phyloP scores from a whole-genome alignment of 2,797 vertebrate genomes.

The Avahi laniger region DNA sequence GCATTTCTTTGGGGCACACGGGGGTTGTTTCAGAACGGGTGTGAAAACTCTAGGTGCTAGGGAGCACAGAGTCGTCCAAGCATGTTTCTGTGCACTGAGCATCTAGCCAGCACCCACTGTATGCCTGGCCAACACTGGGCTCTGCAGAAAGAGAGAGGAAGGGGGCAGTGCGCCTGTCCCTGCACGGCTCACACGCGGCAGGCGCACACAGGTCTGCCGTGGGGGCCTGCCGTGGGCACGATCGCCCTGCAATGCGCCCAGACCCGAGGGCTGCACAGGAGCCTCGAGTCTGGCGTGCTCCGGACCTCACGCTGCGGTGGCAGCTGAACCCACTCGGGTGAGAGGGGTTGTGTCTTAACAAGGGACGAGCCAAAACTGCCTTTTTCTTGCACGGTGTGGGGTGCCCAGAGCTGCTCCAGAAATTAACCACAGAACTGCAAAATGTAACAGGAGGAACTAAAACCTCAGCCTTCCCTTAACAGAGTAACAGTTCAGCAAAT shows the following conservation, averaged over 20 bases:
- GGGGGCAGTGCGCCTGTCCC: rapidly evolving
- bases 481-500: rapidly evolving
- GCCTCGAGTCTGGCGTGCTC: too few species aligned
- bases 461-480: not conserved
- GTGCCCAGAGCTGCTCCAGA: not conserved
- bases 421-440: rapidly evolving
- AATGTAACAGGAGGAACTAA: rapidly evolving
- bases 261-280: rapidly evolving
- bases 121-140: rapidly evolving
- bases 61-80: rapidly evolving
- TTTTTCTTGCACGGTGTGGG: rapidly evolving
- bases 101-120: not conserved
- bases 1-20: rapidly evolving
- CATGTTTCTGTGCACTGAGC: rapidly evolving
- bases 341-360: not conserved
- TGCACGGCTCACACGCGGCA: rapidly evolving
- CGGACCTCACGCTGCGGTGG: rapidly evolving
- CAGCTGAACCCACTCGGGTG: not conserved
- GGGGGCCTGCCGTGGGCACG: rapidly evolving
- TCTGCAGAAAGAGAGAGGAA: rapidly evolving
- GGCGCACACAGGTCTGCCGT: rapidly evolving
- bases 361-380: too few species aligned
- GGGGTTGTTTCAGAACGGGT: too few species aligned
- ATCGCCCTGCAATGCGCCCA: rapidly evolving
- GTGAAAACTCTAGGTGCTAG: rapidly evolving